A percentile compares a stretch with the other conserved stretches of the same genome.
Evolutionary conservation across 2,797 vertebrate species (phyloP).

Genomic region (Cetoscarus ocellatus): DNA sequence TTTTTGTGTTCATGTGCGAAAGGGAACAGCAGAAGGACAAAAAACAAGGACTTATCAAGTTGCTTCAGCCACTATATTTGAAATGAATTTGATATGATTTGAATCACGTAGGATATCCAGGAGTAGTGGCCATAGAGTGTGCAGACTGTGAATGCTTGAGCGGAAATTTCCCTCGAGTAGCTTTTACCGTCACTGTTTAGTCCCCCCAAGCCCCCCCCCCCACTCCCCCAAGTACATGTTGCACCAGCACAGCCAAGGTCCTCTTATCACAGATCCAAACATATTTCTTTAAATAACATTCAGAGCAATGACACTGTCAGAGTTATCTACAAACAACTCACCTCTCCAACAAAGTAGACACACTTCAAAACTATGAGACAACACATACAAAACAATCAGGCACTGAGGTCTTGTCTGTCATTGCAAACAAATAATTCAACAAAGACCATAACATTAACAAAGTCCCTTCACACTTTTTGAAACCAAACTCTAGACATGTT

Average conservation of each 20-base stretch:
- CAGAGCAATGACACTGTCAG: background rate
- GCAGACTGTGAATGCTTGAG: constrained; percentile 14
- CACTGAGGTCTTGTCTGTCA: too few species aligned
- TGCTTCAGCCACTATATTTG: constrained; percentile 38
- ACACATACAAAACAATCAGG: background rate
- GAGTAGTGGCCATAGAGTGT: constrained; percentile 21
- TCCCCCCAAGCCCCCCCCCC: too few species aligned
- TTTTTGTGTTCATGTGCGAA: background rate
- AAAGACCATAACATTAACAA: too few species aligned
- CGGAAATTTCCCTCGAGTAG: constrained; percentile 24
- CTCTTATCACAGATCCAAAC: constrained; percentile 3
- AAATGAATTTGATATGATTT: constrained; percentile 38
- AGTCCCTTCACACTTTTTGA: too few species aligned
- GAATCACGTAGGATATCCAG: constrained; percentile 24
- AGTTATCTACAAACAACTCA: background rate
- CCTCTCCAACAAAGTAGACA: background rate
- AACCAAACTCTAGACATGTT: too few species aligned
- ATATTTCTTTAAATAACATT: constrained; percentile 8
- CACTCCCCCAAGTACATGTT: constrained; percentile 11
- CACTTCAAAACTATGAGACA: background rate
- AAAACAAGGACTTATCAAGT: constrained; percentile 24
- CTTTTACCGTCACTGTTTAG: constrained; percentile 25
- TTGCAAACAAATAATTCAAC: too few species aligned
- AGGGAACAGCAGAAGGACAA: background rate
- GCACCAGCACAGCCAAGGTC: constrained; percentile 21